phyloP scores from a whole-genome alignment of 2,888 invertebrate genomes.

The Volucella inflata region DNA sequence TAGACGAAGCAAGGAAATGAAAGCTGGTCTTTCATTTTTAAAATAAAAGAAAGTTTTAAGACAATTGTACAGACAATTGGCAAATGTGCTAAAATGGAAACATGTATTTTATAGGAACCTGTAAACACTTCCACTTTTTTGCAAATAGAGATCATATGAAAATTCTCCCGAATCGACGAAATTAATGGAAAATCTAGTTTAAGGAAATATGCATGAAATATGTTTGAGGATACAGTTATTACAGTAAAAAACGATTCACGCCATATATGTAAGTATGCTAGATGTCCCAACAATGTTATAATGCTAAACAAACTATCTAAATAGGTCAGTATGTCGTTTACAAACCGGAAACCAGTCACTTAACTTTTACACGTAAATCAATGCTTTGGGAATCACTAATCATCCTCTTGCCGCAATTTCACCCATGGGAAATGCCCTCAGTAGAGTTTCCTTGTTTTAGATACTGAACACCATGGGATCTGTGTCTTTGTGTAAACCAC shows the following conservation, averaged over 20 bases:
- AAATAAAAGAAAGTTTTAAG: background rate
- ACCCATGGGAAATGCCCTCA: constrained; percentile 31
- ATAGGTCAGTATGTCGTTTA: too few species aligned
- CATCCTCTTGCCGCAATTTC: constrained; percentile 16
- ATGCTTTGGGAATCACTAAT: background rate
- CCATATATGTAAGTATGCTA: too few species aligned
- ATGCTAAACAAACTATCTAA: too few species aligned
- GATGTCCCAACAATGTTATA: too few species aligned
- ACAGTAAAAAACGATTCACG: too few species aligned
- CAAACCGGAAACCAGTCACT: background rate
- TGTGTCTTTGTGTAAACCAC: constrained; percentile 44
- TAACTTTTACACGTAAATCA: background rate
- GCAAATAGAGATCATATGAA: too few species aligned
- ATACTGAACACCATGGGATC: constrained; percentile 33
- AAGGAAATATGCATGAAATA: too few species aligned
- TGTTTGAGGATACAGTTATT: too few species aligned
- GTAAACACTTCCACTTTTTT: too few species aligned
- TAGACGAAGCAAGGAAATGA: constrained; percentile 51
- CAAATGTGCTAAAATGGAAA: constrained; percentile 56
- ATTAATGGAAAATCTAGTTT: too few species aligned
- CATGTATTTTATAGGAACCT: constrained; percentile 13
- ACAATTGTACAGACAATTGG: constrained; percentile 25
- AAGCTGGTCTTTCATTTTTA: constrained; percentile 54
- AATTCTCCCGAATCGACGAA: too few species aligned
- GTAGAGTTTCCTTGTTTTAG: constrained; percentile 40